Evolutionary conservation across 2,797 vertebrate genomes (phyloP).

Genomic region (Gobionotothen gibberifrons): DNA sequence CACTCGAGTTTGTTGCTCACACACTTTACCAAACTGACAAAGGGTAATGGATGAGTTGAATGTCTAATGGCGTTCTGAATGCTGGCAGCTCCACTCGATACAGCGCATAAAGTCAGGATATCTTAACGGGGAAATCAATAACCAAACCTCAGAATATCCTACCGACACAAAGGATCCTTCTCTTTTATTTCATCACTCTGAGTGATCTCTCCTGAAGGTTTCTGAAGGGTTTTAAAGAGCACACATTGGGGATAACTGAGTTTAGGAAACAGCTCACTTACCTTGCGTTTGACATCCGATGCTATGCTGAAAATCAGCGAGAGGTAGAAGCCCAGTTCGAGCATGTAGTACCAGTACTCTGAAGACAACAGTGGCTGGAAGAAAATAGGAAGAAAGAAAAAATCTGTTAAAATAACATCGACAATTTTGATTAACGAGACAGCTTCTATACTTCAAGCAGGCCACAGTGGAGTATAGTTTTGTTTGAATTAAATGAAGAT

Average conservation of each 20-base stretch:
- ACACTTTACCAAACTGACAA: slow-evolving; percentile 8
- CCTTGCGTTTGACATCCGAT: slow-evolving; percentile 95
- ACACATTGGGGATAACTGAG: background rate
- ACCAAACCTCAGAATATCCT: slow-evolving; percentile 51
- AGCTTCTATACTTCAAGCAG: background rate
- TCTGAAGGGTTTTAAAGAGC: slow-evolving; percentile 19
- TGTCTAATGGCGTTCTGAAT: slow-evolving; percentile 10
- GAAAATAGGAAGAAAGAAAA: slow-evolving; percentile 5
- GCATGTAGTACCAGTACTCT: slow-evolving; percentile 94
- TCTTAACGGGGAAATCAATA: slow-evolving; percentile 51
- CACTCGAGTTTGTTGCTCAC: background rate
- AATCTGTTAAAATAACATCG: background rate
- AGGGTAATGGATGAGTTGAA: background rate
- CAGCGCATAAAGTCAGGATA: slow-evolving; percentile 19
- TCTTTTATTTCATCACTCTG: slow-evolving; percentile 27
- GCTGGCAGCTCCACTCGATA: slow-evolving; percentile 38
- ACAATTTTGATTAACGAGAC: background rate
- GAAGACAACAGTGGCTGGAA: slow-evolving; percentile 88
- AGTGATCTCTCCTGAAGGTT: slow-evolving; percentile 19
- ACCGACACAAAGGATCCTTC: slow-evolving; percentile 22
- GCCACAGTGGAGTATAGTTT: background rate
- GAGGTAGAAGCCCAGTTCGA: slow-evolving; percentile 94
- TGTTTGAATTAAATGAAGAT: background rate
- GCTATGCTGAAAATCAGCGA: slow-evolving; percentile 94
- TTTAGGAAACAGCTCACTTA: slow-evolving; percentile 76